These are phyloP conservation scores for Holothuria glaberrima DNA, from an alignment of 35 echinoderm and acorn worm species.

Conservation along the genomic window DNA sequence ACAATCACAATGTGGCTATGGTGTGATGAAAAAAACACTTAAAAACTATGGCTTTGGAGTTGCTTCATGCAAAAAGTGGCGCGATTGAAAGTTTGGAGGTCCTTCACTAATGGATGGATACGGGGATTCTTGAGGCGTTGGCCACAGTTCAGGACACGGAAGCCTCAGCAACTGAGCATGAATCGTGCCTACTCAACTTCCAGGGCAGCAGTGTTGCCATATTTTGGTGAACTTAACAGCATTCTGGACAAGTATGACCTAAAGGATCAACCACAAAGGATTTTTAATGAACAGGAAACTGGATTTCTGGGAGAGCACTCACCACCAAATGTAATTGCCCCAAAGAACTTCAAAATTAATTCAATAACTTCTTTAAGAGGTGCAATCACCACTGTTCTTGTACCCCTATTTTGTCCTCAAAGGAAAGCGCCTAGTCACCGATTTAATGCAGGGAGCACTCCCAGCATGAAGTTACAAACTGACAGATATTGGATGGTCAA, in stretches of 20 bases:
- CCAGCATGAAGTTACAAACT: too few relatives aligned
- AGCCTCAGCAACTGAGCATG: conserved; percentile 7
- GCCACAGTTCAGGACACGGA: background rate
- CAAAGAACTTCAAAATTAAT: background rate
- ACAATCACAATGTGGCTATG: background rate
- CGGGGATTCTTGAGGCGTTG: background rate
- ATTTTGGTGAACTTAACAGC: background rate
- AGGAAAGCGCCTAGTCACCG: background rate
- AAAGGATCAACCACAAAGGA: background rate
- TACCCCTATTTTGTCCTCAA: conserved; percentile 20
- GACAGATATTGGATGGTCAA: too few relatives aligned
- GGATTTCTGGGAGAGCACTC: background rate
- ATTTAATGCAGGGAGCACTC: background rate
- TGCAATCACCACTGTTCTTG: background rate
- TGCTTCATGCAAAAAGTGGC: too few relatives aligned
- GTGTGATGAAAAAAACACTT: too few relatives aligned
- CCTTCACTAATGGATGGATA: background rate
- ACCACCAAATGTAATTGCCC: background rate
- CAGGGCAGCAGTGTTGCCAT: background rate
- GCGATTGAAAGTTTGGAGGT: background rate
- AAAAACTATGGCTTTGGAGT: too few relatives aligned
- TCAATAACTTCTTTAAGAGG: background rate
- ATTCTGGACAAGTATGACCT: conserved; percentile 22
- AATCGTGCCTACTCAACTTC: background rate
- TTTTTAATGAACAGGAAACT: conserved; percentile 24